Evolutionary conservation across 35 echinoderm and acorn worm genomes (phyloP).

Genomic region (Chiridota heheva): DNA sequence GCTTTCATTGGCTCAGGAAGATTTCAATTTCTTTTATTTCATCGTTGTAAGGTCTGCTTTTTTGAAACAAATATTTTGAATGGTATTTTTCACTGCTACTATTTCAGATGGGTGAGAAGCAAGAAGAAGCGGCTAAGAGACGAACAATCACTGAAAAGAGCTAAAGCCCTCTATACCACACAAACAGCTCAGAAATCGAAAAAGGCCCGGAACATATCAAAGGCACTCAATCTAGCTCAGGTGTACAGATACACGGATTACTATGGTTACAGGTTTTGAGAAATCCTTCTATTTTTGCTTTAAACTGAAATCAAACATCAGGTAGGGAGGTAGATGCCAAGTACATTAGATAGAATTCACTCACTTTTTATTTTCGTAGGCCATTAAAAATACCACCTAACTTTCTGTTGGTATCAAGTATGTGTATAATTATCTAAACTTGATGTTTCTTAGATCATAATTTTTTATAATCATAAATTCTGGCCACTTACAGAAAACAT

Average conservation of each 20-base stretch:
- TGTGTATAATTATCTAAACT: too few species aligned
- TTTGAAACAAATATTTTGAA: background rate
- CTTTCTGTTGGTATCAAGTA: too few species aligned
- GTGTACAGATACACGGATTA: slow-evolving; percentile 87
- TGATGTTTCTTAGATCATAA: too few species aligned
- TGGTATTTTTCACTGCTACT: background rate
- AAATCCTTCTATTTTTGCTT: background rate
- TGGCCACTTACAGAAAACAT: too few species aligned
- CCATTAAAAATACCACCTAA: too few species aligned
- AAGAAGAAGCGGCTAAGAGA: slow-evolving; percentile 66
- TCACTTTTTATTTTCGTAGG: too few species aligned
- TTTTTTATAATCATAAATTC: too few species aligned
- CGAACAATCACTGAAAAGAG: slow-evolving; percentile 57
- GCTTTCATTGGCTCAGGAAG: too few species aligned
- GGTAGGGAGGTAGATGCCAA: background rate
- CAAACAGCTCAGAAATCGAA: slow-evolving; percentile 63
- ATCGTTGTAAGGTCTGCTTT: background rate
- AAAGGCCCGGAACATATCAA: slow-evolving; percentile 85
- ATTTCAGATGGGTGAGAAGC: slow-evolving; percentile 74
- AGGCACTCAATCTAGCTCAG: slow-evolving; percentile 76
- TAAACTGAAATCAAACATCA: background rate
- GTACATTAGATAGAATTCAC: too few species aligned
- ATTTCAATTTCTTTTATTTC: background rate
- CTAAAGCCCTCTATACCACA: slow-evolving; percentile 33
- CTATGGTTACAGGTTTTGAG: slow-evolving; percentile 87